phyloP scores from a whole-genome alignment of 2,888 invertebrate species.

The Stenodera caucasica region DNA sequence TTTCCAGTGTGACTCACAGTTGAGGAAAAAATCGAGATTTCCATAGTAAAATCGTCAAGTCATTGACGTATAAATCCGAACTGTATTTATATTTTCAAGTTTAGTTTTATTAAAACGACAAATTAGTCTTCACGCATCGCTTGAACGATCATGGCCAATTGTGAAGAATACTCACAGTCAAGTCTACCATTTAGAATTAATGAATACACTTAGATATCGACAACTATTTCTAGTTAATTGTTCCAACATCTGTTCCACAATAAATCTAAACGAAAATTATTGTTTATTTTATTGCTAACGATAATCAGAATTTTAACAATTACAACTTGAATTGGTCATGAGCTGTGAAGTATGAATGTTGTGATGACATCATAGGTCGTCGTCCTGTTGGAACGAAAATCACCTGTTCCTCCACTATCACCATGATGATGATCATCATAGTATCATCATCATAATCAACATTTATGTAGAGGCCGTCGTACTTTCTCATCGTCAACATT shows the following conservation, averaged over 20 bases:
- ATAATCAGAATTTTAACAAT: not conserved
- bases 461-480: not conserved
- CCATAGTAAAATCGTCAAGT: not conserved
- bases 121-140: not conserved
- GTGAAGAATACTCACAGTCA: too few relatives aligned
- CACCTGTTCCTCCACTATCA: not conserved
- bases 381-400: not conserved
- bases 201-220: not conserved
- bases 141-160: not conserved
- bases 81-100: not conserved
- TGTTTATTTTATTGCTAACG: not conserved
- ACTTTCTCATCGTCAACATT: conserved; percentile 20
- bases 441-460: not conserved
- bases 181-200: too few relatives aligned
- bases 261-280: too few relatives aligned
- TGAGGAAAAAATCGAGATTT: not conserved
- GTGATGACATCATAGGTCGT: not conserved
- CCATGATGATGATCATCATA: not conserved
- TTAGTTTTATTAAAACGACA: not conserved
- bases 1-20: not conserved
- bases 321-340: not conserved
- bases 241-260: not conserved
- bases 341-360: conserved; percentile 5
- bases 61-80: not conserved
- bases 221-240: not conserved